Evolutionary conservation across 2,797 vertebrate species (phyloP).

Genomic region (Melanotaenia trifasciata): DNA sequence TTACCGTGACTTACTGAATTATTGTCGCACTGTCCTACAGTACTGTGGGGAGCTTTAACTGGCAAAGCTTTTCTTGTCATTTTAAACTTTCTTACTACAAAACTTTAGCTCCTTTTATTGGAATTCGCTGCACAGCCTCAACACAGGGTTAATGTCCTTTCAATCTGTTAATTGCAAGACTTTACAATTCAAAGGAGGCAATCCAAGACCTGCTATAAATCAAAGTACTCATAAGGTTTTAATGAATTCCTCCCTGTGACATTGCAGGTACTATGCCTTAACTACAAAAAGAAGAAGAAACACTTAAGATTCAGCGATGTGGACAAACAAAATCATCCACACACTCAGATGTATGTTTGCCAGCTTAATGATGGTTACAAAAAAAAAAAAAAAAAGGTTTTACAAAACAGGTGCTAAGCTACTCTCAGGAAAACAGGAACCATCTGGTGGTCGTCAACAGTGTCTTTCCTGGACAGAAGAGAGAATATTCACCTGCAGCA

Average conservation of each 20-base stretch:
- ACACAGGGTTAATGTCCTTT: conserved; percentile 61
- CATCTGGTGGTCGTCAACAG: too few species aligned
- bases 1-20: conserved; percentile 75
- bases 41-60: conserved; percentile 40
- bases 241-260: conserved; percentile 71
- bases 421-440: too few species aligned
- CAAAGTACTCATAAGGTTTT: conserved; percentile 46
- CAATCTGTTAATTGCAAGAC: conserved; percentile 74
- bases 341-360: too few species aligned
- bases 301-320: too few species aligned
- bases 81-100: conserved; percentile 34
- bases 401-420: too few species aligned
- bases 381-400: too few species aligned
- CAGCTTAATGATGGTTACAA: too few species aligned
- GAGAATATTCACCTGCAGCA: too few species aligned
- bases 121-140: conserved; percentile 41
- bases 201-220: conserved; percentile 68
- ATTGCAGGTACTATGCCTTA: conserved; percentile 50
- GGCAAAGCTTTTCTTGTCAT: conserved; percentile 22
- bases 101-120: conserved; percentile 37
- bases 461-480: too few species aligned
- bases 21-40: conserved; percentile 52
- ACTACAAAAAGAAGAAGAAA: background rate
- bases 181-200: conserved; percentile 67
- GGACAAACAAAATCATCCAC: too few species aligned